Percentiles rank a stretch among this genome's conserved stretches.
phyloP scores from a whole-genome alignment of 2,113 vertebrate genomes.

The Hippocampus zosterae region DNA sequence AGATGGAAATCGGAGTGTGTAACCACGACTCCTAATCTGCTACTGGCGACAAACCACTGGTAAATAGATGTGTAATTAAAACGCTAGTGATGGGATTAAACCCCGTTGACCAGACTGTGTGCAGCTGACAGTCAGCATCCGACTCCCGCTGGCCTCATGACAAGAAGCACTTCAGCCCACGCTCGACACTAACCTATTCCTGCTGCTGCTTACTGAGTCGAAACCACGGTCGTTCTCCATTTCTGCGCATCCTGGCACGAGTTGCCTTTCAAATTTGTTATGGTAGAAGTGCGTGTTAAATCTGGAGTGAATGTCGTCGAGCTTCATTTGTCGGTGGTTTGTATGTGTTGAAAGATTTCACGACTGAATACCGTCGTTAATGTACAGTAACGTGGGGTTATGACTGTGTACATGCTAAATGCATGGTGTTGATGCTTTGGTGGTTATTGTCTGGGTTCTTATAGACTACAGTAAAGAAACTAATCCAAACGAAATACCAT shows the following conservation, averaged over 20 bases:
- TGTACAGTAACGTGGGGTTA: too few species aligned
- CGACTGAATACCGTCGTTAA: too few species aligned
- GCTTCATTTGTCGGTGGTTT: too few species aligned
- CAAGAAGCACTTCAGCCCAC: slow-evolving; percentile 6
- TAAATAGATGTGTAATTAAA: slow-evolving; percentile 44
- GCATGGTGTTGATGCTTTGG: too few species aligned
- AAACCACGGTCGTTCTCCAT: slow-evolving; percentile 6
- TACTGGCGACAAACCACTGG: slow-evolving; percentile 23
- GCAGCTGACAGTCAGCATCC: slow-evolving; percentile 16
- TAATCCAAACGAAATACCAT: too few species aligned
- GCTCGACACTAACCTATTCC: slow-evolving; percentile 33
- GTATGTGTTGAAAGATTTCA: too few species aligned
- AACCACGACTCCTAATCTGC: background rate
- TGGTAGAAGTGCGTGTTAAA: too few species aligned
- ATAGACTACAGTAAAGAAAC: too few species aligned
- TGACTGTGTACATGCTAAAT: too few species aligned
- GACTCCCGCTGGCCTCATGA: slow-evolving; percentile 33
- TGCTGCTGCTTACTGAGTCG: background rate
- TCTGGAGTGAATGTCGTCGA: too few species aligned
- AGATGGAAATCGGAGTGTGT: background rate
- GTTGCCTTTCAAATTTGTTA: background rate
- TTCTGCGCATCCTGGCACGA: slow-evolving; percentile 1
- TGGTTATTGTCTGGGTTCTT: too few species aligned
- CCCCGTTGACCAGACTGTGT: slow-evolving; percentile 46
- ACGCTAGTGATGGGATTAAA: slow-evolving; percentile 53